Evolutionary conservation across 2,113 vertebrate species (phyloP).

Genomic region (Arothron firmamentum): DNA sequence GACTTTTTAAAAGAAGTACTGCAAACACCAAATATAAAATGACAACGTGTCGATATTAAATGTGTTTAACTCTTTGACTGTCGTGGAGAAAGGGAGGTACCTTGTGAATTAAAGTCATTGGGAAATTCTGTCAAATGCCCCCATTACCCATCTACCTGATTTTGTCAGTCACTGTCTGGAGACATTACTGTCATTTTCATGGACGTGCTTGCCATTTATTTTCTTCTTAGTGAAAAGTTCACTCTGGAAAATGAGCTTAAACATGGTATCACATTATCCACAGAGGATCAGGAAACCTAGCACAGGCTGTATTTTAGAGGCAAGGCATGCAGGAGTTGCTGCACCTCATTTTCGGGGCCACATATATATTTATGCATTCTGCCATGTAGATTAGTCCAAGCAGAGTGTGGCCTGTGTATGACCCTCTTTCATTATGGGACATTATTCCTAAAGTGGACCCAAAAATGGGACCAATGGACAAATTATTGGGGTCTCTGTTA

Average conservation of each 20-base stretch:
- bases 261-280: too few species aligned
- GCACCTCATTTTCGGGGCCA: background rate
- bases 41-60: slow-evolving; percentile 43
- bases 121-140: slow-evolving; percentile 33
- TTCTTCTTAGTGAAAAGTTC: too few species aligned
- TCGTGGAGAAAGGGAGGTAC: slow-evolving; percentile 30
- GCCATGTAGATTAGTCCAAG: slow-evolving; percentile 46
- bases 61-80: slow-evolving; percentile 38
- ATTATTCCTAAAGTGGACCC: slow-evolving; percentile 55
- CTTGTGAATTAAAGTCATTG: slow-evolving; percentile 30
- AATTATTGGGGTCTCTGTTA: slow-evolving; percentile 53
- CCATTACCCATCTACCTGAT: slow-evolving; percentile 25
- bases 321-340: background rate
- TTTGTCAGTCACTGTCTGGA: too few species aligned
- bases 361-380: slow-evolving; percentile 57
- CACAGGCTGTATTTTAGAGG: background rate
- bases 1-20: slow-evolving; percentile 42
- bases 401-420: slow-evolving; percentile 31
- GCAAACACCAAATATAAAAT: slow-evolving; percentile 16
- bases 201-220: too few species aligned
- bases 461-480: slow-evolving; percentile 48
- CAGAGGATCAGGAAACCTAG: too few species aligned
- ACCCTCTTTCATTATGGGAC: slow-evolving; percentile 54
- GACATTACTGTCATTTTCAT: too few species aligned
- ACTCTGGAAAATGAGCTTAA: too few species aligned